Evolutionary conservation across 2,797 vertebrate genomes (phyloP), one percentile per base, ranked within the genome.

Genomic region (Aulostomus chinensis): DNA sequence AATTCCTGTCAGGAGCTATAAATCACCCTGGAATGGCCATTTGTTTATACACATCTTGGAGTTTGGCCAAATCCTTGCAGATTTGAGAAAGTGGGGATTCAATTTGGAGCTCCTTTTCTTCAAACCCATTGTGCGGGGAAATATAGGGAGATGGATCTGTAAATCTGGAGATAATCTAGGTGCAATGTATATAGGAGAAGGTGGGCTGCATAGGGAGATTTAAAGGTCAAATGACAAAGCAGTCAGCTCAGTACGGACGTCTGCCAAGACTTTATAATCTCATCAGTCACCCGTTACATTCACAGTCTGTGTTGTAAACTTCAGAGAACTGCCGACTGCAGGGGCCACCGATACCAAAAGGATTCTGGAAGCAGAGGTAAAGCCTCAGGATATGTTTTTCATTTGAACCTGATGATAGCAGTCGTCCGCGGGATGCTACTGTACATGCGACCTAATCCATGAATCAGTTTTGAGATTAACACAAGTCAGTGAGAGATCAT

Each of bases 101-200:
- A 66, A 59, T 75, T 80, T 58, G 52, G 22, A 58, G 63, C 57
- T 26, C 9, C 61, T 64, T 71, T 73, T 56, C 55, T 56, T 16
- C 30, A 38, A 16, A 43, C 7, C 61, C 37, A 74, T 76, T 81
- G 75, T 80, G 79, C 34, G 58, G 36, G 46, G 53, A 46, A 75
- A 75, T 37, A 73, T 58, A 73, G 78, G 58, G 45, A 62, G 49
- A 56, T 55, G 49, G 60, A 63, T 56, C 54, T 80, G 59, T 66
- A 70, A 75, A 77, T 76, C 74, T 69, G 61, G 26, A 61, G 73
- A 68, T 80, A 62, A 70, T 61, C 54, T 68, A 45, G 33, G 45
- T 36, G 26, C 7, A 4, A 38, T 33, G 31, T 28, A 42, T 39
- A 35, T n/a, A 32, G 50, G 18, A 70, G 38, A 33, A 30, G 30